These are phyloP conservation scores for Pungitius pungitius DNA, from an alignment of 2,113 vertebrate species.

Conservation along the genomic window DNA sequence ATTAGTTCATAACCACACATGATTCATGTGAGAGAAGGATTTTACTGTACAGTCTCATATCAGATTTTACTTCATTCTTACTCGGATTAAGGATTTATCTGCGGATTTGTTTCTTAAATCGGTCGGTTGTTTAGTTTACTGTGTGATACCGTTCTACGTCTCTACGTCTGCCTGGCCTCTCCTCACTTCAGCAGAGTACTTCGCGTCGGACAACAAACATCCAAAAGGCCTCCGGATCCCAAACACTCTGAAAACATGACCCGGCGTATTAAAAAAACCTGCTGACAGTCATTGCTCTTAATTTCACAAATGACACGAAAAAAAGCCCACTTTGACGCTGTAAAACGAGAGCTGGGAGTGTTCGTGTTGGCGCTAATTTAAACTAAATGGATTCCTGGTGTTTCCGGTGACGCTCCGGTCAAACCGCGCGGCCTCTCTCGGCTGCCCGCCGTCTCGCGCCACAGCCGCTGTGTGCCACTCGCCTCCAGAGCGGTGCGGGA, in stretches of 20 bases:
- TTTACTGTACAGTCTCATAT: background rate
- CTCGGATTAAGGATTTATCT: background rate
- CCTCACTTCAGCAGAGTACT: slow-evolving; percentile 17
- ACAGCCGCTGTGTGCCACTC: slow-evolving; percentile 46
- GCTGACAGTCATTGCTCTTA: slow-evolving; percentile 60
- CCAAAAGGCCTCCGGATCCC: slow-evolving; percentile 30
- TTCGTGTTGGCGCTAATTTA: slow-evolving; percentile 61
- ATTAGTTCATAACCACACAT: background rate
- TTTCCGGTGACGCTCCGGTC: slow-evolving; percentile 39
- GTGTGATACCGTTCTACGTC: too few species aligned
- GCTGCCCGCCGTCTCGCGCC: slow-evolving; percentile 39
- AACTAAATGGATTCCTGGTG: slow-evolving; percentile 73
- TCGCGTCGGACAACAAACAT: slow-evolving; percentile 36
- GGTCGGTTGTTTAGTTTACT: background rate
- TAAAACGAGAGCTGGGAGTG: slow-evolving; percentile 57
- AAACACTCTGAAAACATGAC: slow-evolving; percentile 42
- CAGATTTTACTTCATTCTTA: too few species aligned
- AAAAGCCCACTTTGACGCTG: background rate
- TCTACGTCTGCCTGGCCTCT: background rate
- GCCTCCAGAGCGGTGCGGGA: slow-evolving; percentile 19
- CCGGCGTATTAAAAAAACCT: slow-evolving; percentile 41
- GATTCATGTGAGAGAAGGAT: background rate
- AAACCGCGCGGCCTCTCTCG: slow-evolving; percentile 20
- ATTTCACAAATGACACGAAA: slow-evolving; percentile 40
- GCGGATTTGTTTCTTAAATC: background rate